These are phyloP conservation scores for Aphidius ervi DNA, from an alignment of 1,140 invertebrate genomes.

Conservation along the genomic window DNA sequence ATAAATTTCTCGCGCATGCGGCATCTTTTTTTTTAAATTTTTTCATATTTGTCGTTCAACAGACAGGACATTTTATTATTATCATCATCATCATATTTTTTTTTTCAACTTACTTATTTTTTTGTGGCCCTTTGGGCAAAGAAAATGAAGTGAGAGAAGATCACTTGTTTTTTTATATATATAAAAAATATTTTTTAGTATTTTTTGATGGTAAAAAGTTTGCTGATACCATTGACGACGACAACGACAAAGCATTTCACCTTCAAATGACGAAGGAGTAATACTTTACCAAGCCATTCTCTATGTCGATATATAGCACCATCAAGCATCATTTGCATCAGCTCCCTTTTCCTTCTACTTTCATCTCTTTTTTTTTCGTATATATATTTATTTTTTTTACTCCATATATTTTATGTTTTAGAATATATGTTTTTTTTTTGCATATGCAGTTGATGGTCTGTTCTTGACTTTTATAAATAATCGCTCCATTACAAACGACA, in stretches of 20 bases:
- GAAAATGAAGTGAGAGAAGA: too few species aligned
- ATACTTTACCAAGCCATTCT: conserved; percentile 1
- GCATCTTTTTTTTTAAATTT: too few species aligned
- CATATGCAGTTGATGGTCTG: conserved; percentile 8
- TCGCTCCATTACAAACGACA: background rate
- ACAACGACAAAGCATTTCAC: conserved; percentile 15
- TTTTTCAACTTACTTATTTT: too few species aligned
- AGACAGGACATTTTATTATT: too few species aligned
- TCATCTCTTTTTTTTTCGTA: conserved; percentile 5
- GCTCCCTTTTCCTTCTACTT: conserved; percentile 9
- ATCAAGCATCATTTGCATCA: conserved; percentile 23
- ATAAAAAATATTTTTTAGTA: background rate
- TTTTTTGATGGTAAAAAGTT: background rate
- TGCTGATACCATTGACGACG: conserved; percentile 7
- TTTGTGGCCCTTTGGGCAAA: too few species aligned
- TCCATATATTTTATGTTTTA: background rate
- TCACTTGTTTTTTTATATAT: too few species aligned
- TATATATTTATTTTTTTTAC: conserved; percentile 3
- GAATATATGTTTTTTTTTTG: conserved; percentile 5
- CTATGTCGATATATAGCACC: conserved; percentile 17
- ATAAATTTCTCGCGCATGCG: too few species aligned
- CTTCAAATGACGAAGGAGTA: conserved; percentile 23
- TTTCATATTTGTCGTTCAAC: too few species aligned
- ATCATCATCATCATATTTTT: too few species aligned
- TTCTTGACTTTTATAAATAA: conserved; percentile 23